Evolutionary conservation across 1,140 invertebrate species (phyloP), one percentile per base, ranked within the genome.

Genomic region (Drosophila nannoptera): DNA sequence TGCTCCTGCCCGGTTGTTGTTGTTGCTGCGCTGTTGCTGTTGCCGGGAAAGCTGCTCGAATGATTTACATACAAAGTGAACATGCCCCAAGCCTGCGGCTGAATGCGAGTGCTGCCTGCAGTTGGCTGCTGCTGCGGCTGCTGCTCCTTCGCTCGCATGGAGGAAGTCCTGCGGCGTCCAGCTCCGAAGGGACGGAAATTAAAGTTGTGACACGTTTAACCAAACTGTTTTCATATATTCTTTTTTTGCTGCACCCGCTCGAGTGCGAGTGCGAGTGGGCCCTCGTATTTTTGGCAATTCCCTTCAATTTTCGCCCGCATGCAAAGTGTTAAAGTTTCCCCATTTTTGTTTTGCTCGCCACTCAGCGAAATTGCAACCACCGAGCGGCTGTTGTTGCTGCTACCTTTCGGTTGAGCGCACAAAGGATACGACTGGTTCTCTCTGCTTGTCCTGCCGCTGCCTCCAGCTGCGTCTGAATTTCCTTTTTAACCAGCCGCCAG

Each of bases 31-130:
- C 36, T 67, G 40, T 22, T 71, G 49, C 52, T 48, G 5, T 35
- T 65, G 61, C 55, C 53, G 60, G 59, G 54, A 45, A 56, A 64
- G 60, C 69, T 68, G 61, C 69, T 59, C 64, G 58, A 69, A 87
- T 87, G 83, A 87, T 83, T 87, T 87, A 87, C 83, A 87, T 87
- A 83, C 75, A 87, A 78, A 87, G 76, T 84, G 80, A 84, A 84
- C 80, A 86, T 84, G 75, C 66, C 63, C 22, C 58, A 67, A 60
- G 63, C 69, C 56, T 68, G 49, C 54, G 45, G 46, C 63, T 66
- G 29, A 32, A 49, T 50, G 45, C 35, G 74, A 58, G 75, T 49
- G 59, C 73, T 58, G 22, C 64, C 66, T 60, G 54, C 35, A 48
- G 63, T 59, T 52, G 46, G 45, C 55, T 69, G 60, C 45, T 65